These are phyloP conservation scores for Xenentodon cancila DNA, from an alignment of 2,797 vertebrate genomes.

Conservation along the genomic window DNA sequence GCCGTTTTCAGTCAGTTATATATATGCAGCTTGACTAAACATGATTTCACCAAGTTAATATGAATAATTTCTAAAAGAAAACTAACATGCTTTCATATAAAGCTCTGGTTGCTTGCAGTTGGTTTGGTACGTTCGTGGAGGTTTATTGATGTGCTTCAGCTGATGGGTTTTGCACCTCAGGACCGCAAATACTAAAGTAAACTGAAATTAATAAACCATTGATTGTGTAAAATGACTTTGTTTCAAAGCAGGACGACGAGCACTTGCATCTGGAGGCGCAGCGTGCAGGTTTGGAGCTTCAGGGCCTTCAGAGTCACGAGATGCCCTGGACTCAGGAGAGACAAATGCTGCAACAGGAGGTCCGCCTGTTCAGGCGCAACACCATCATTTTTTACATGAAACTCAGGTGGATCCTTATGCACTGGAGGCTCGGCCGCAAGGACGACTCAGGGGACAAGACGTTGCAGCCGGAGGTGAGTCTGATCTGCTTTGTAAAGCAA, in stretches of 20 bases:
- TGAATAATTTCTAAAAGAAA: too few relatives aligned
- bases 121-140: too few relatives aligned
- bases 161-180: too few relatives aligned
- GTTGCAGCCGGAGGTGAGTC: conserved; percentile 82
- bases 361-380: conserved; percentile 91
- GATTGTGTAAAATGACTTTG: not conserved
- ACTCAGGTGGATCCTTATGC: conserved; percentile 92
- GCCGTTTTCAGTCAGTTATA: too few relatives aligned
- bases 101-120: too few relatives aligned
- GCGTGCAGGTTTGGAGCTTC: conserved; percentile 89
- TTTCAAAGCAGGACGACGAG: conserved; percentile 84
- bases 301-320: conserved; percentile 89
- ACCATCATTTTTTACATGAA: conserved; percentile 93
- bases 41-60: too few relatives aligned
- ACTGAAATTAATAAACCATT: too few relatives aligned
- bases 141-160: too few relatives aligned
- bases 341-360: conserved; percentile 87
- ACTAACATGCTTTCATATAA: too few relatives aligned
- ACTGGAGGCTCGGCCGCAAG: conserved; percentile 88
- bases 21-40: too few relatives aligned
- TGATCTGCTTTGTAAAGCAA: too few relatives aligned
- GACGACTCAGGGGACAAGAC: conserved; percentile 79
- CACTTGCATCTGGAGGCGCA: conserved; percentile 79
- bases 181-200: too few relatives aligned
- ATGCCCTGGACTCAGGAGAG: conserved; percentile 90